These are phyloP conservation scores for Papilio protenor DNA, from an alignment of 2,888 invertebrate genomes.

Conservation along the genomic window DNA sequence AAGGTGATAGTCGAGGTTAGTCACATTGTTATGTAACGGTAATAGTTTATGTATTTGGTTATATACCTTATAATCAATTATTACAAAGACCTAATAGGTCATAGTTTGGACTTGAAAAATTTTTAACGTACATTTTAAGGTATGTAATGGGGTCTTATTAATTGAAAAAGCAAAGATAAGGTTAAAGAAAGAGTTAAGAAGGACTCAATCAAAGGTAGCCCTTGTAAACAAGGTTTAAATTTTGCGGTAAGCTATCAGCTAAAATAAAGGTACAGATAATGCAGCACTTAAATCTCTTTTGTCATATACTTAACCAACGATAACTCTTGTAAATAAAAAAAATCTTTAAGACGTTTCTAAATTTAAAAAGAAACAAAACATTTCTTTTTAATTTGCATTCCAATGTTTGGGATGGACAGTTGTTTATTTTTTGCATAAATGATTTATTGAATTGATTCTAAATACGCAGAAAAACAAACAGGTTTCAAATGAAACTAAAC, in stretches of 20 bases:
- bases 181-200: too few species aligned
- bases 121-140: too few species aligned
- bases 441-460: neutral
- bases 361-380: slow-evolving; percentile 2
- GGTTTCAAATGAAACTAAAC: slow-evolving; percentile 6
- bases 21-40: slow-evolving; percentile 57
- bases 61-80: neutral
- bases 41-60: neutral
- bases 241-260: too few species aligned
- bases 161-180: too few species aligned
- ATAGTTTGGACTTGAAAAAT: too few species aligned
- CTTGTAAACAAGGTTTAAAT: too few species aligned
- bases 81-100: too few species aligned
- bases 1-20: slow-evolving; percentile 54
- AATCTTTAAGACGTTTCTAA: neutral
- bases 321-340: neutral
- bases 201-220: too few species aligned
- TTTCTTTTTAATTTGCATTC: slow-evolving; percentile 8
- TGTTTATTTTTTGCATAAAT: slow-evolving; percentile 5
- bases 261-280: too few species aligned
- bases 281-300: too few species aligned
- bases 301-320: too few species aligned
- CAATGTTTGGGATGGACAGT: neutral
- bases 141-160: too few species aligned
- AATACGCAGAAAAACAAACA: slow-evolving; percentile 31